Evolutionary conservation across 2,888 invertebrate genomes (phyloP).

Genomic region (Aleiodes alternator): DNA sequence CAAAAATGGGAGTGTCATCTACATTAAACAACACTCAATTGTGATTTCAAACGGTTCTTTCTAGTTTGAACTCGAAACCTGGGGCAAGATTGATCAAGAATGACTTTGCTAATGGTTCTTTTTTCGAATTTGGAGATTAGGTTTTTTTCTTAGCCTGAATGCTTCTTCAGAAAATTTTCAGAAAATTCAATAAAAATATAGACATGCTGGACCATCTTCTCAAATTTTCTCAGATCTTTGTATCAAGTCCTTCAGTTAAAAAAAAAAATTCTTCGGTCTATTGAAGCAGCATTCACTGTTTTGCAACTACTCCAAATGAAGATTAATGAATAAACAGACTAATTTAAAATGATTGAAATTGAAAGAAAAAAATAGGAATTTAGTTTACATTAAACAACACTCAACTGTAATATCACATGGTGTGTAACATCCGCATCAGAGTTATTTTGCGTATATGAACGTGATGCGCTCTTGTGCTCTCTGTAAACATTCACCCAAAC

Average conservation of each 20-base stretch:
- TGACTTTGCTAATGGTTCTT: too few species aligned
- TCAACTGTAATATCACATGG: constrained; percentile 35
- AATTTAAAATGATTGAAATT: not conserved
- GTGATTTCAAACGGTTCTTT: constrained; percentile 17
- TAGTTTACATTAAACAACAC: constrained; percentile 33
- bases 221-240: too few species aligned
- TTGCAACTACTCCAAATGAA: not conserved
- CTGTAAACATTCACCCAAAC: constrained; percentile 54
- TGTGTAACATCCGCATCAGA: constrained; percentile 37
- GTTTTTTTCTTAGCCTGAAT: too few species aligned
- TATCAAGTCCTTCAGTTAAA: too few species aligned
- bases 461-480: constrained; percentile 40
- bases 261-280: too few species aligned
- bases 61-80: too few species aligned
- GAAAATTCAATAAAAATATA: too few species aligned
- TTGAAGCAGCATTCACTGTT: too few species aligned
- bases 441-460: constrained; percentile 42
- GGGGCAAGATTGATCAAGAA: too few species aligned
- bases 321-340: constrained; percentile 14
- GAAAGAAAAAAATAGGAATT: constrained; percentile 2
- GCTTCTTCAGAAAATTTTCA: too few species aligned
- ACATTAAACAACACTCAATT: constrained; percentile 31
- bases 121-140: too few species aligned
- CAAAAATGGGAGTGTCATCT: constrained; percentile 3
- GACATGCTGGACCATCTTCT: too few species aligned